Evolutionary conservation across 1,140 invertebrate species (phyloP), one percentile per base, ranked within the genome.

Genomic region (Dufourea novaeangliae): DNA sequence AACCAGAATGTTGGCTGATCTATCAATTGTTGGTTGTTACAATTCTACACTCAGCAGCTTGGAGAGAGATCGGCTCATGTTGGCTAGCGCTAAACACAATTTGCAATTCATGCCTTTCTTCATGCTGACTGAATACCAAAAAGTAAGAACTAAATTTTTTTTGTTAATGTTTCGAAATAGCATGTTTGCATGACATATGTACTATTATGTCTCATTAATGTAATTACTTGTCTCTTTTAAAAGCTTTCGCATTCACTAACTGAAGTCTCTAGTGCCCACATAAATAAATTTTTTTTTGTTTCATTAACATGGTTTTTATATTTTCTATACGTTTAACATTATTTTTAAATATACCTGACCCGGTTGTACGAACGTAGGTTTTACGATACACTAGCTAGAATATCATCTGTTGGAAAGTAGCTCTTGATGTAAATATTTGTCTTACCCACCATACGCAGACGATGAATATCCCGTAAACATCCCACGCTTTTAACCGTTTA

Each of bases 1-100:
- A 93, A 99, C 98, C 0, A 93, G 99, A 84, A 99, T 99, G 99
- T 91, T 99, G 78, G 97, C 98, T 44, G 97, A 99, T 94, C 93
- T 99, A 78, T 96, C 96, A 69, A 93, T 99, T 57, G 96, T 99
- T 25, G 97, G 98, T 67, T 99, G 99, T 92, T 99, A 99, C 93
- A 98, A 98, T 92, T 95, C 94, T 46, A 95, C 95, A 25, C 94
- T 96, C 54, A 96, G 97, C 37, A 91, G 93, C 56, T 90, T 93
- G 52, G 95, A 96, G 85, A 93, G 96, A 61, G 95, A 98, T 89
- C 92, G 94, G 62, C 95, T 98, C 50, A 95, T 99, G 94, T 93
- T 99, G 46, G 95, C 97, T 41, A 98, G 97, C 90, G 99, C 99
- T 44, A 99, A 99, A 93, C 94, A 95, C 78, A 99, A 99, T 93